phyloP scores from a whole-genome alignment of 2,113 vertebrate genomes.

The Galemys pyrenaicus region DNA sequence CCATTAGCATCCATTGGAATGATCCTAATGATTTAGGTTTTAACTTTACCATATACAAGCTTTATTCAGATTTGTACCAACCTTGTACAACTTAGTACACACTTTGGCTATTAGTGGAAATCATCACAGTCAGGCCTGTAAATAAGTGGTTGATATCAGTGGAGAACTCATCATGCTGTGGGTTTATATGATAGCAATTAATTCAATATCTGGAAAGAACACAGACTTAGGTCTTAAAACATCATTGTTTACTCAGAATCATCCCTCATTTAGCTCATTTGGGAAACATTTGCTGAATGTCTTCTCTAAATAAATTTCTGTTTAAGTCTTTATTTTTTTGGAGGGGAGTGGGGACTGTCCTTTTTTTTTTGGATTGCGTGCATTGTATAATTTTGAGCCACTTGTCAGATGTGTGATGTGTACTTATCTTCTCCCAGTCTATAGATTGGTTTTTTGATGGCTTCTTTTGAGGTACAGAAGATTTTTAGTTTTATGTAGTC shows the following conservation, averaged over 20 bases:
- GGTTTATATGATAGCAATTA: slow-evolving; percentile 41
- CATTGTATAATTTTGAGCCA: too few relatives aligned
- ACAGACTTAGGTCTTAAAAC: neutral
- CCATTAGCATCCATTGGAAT: neutral
- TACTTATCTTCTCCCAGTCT: too few relatives aligned
- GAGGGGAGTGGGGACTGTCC: too few relatives aligned
- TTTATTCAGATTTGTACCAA: slow-evolving; percentile 21
- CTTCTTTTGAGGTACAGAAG: too few relatives aligned
- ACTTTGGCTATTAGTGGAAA: slow-evolving; percentile 1
- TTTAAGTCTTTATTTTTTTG: too few relatives aligned
- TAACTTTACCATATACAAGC: neutral
- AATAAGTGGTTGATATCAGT: slow-evolving; percentile 6
- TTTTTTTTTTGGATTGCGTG: too few relatives aligned
- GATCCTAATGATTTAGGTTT: neutral
- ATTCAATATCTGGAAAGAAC: neutral
- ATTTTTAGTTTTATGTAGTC: too few relatives aligned
- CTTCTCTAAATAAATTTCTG: too few relatives aligned
- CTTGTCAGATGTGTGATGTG: too few relatives aligned
- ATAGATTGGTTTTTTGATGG: too few relatives aligned
- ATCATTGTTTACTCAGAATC: neutral
- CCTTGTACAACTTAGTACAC: neutral
- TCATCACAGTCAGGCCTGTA: neutral
- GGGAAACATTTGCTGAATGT: neutral
- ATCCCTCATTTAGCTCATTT: slow-evolving; percentile 39
- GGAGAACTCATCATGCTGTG: neutral